Evolutionary conservation across 2,113 vertebrate species (phyloP), one percentile per base, ranked within the genome.

Genomic region (Talpa occidentalis): DNA sequence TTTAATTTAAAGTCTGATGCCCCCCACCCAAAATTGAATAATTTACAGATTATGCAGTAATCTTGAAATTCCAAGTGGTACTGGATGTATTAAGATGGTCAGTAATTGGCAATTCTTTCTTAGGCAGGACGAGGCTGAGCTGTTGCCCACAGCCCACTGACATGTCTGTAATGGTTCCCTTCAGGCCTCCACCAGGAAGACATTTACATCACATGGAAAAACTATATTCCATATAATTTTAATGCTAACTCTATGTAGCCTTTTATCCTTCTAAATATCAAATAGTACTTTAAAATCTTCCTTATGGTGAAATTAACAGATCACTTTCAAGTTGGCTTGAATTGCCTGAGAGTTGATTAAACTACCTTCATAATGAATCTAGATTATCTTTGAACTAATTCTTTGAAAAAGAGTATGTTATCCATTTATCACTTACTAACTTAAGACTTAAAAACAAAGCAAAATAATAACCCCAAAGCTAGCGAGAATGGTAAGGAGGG

Each of bases 221-320:
- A 96, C 95, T 95, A 96, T 26, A 96, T 82, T 82, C 88, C 92
- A 97, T 89, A 73, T 88, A 96, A 96, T 73, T 97, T 96, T 96
- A 97, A 96, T 97, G 96, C 74, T 69, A 69, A 64, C 90, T 62
- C 64, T 91, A 96, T 94, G 90, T 15, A 89, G 92, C 74, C 96
- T 73, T 96, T 97, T 95, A 95, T 84, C 97, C 95, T 93, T 91
- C 90, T 90, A 92, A 97, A 95, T 96, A 96, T 96, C 95, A 97
- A 96, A 96, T 96, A 97, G 96, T 97, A 95, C 96, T 96, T 96
- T 94, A 94, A 96, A 96, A 82, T 78, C 77, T 93, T 96, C 96
- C 90, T 96, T 81, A 83, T 42, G 59, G 78, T 91, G 85, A 97
- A 92, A 95, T 90, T 95, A 94, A 97, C 82, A 82, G 93, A 93